Evolutionary conservation across 1,140 invertebrate genomes (phyloP), one percentile per base, ranked within the genome.

Genomic region (Trialeurodes vaporariorum): DNA sequence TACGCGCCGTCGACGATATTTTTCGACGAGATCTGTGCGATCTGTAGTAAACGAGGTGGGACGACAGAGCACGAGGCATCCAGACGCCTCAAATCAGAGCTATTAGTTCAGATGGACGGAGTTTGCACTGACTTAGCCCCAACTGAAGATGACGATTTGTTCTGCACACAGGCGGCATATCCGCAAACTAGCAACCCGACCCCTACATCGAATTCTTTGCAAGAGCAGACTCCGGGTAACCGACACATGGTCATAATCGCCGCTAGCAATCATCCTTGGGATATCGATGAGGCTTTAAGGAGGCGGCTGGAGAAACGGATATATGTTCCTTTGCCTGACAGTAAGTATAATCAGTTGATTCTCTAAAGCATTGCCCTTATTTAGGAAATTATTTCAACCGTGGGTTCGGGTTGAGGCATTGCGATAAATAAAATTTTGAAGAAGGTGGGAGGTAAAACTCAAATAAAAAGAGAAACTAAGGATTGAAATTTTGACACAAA

Each of bases 261-360:
- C 34, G 88, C 87, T 17, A 90, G 88, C 1, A 89, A 89, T 76
- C 87, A 87, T 76, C 88, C 87, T 1, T 90, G 87, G 87, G 86
- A 87, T 72, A 80, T 89, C 62, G 87, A 90, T 73, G 87, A 88
- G 72, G 88, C 87, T 25, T 79, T 89, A 49, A 75, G 86, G 61
- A 77, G 87, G 70, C 77, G 87, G 63, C 81, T 89, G 68, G 87
- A 89, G 72, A 89, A 89, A 74, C 75, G 88, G 72, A 85, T 90
- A 66, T 89, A 88, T 76, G 87, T 89, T 72, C 86, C 87, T 27
- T 77, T 89, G 59, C 87, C 87, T 21, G 82, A 82, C 72, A 76
- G 84, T 85, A 73, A 70, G 68, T 17, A 9, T n/a, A n/a, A n/a
- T n/a, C n/a, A n/a, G n/a, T n/a, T n/a, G n/a, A n/a, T n/a, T n/a